Percentiles rank a stretch among this genome's conserved stretches.
phyloP scores from a whole-genome alignment of 1,140 invertebrate species.

The Drosophila asahinai region DNA sequence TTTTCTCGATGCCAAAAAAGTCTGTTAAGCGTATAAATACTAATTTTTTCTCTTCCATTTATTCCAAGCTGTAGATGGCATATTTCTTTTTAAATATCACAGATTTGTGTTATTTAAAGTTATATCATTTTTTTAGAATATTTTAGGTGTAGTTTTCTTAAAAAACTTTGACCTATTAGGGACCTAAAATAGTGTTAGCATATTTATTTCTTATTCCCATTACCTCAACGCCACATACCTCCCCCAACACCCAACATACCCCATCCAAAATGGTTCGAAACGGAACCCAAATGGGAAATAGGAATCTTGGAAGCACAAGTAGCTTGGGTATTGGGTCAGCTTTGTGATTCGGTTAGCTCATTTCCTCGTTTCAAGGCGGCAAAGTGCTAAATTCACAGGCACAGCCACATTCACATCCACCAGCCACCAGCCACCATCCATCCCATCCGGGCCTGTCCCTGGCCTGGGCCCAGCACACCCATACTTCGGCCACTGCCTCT shows the following conservation, averaged over 20 bases:
- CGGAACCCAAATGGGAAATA: conserved; percentile 47
- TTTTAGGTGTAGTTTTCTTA: too few species aligned
- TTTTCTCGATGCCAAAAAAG: too few species aligned
- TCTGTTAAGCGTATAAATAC: too few species aligned
- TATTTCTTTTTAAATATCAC: background rate
- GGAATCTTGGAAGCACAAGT: conserved; percentile 26
- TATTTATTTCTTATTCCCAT: too few species aligned
- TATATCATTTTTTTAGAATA: too few species aligned
- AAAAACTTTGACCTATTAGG: background rate
- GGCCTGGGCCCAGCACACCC: conserved; percentile 17
- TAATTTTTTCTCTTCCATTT: too few species aligned
- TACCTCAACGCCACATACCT: background rate
- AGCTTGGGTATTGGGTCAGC: conserved; percentile 33
- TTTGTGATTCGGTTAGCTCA: conserved; percentile 61
- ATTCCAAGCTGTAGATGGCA: background rate
- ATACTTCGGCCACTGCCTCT: background rate
- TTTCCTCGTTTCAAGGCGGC: conserved; percentile 83
- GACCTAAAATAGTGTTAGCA: background rate
- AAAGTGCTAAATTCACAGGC: conserved; percentile 73
- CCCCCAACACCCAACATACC: background rate
- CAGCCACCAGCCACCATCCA: background rate
- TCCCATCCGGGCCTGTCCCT: conserved; percentile 25
- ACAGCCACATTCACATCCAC: conserved; percentile 32
- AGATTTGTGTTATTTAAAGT: background rate
- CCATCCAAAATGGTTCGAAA: background rate